These are phyloP conservation scores for Marcusenius ussheri DNA, from an alignment of 2,113 vertebrate genomes.

Conservation along the genomic window DNA sequence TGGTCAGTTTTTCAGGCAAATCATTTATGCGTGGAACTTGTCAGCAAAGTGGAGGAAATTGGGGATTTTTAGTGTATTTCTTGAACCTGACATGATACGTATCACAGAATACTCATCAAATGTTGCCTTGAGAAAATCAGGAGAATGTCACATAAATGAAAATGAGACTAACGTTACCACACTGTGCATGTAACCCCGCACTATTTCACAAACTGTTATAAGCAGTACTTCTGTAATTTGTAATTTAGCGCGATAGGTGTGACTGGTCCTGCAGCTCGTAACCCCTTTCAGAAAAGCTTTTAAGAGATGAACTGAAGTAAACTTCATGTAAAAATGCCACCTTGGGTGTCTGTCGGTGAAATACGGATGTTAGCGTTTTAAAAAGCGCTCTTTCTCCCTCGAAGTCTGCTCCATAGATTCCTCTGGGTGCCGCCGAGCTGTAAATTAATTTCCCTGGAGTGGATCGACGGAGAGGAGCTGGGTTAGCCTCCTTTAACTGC, in stretches of 20 bases:
- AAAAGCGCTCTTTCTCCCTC: background rate
- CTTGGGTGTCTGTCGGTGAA: background rate
- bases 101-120: background rate
- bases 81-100: background rate
- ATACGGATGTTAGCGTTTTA: background rate
- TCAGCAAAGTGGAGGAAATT: background rate
- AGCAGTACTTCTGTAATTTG: background rate
- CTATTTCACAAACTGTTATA: background rate
- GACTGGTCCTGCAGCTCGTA: background rate
- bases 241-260: background rate
- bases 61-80: background rate
- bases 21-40: background rate
- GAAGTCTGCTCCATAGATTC: background rate
- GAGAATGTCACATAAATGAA: background rate
- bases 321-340: background rate
- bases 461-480: conserved; percentile 28
- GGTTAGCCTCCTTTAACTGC: conserved; percentile 39
- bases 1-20: background rate
- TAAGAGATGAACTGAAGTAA: conserved; percentile 7
- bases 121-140: background rate
- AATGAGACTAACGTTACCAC: background rate
- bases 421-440: background rate
- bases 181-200: background rate
- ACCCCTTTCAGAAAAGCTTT: conserved; percentile 10
- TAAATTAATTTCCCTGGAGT: conserved; percentile 3